These are phyloP conservation scores for Ennomos erosarius DNA, from an alignment of 2,888 invertebrate genomes.

Conservation along the genomic window DNA sequence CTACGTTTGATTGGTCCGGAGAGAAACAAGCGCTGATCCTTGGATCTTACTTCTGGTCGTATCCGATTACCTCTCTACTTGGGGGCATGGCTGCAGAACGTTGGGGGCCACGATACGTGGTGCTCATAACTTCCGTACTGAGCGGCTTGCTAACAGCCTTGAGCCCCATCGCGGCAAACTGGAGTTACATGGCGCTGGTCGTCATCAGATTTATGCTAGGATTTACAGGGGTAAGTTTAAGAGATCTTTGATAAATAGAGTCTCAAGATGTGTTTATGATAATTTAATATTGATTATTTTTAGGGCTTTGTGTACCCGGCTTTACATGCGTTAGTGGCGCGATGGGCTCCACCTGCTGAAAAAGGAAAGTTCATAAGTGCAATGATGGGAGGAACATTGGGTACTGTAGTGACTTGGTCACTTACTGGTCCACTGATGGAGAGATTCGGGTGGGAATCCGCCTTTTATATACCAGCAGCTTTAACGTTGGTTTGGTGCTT, in stretches of 20 bases:
- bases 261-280: too few species aligned
- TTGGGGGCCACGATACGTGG: constrained; percentile 86
- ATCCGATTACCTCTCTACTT: constrained; percentile 87
- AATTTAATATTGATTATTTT: constrained; percentile 33
- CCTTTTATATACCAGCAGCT: constrained; percentile 87
- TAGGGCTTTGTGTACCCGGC: constrained; percentile 87
- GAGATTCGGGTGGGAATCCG: constrained; percentile 87
- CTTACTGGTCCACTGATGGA: constrained; percentile 87
- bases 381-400: constrained; percentile 90
- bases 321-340: constrained; percentile 87
- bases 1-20: constrained; percentile 83
- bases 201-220: constrained; percentile 86
- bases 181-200: constrained; percentile 84
- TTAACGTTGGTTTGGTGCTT: constrained; percentile 83
- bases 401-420: constrained; percentile 89
- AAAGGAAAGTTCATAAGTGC: constrained; percentile 90
- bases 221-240: constrained; percentile 84
- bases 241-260: background rate
- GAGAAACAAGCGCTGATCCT: constrained; percentile 87
- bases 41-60: constrained; percentile 90
- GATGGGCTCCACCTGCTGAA: constrained; percentile 91
- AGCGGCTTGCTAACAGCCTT: constrained; percentile 85
- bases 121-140: constrained; percentile 79
- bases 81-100: constrained; percentile 88
- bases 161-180: constrained; percentile 85